Base-by-base conservation (phyloP, 2,113 vertebrate species). In the Sturnira hondurensis region DNA sequence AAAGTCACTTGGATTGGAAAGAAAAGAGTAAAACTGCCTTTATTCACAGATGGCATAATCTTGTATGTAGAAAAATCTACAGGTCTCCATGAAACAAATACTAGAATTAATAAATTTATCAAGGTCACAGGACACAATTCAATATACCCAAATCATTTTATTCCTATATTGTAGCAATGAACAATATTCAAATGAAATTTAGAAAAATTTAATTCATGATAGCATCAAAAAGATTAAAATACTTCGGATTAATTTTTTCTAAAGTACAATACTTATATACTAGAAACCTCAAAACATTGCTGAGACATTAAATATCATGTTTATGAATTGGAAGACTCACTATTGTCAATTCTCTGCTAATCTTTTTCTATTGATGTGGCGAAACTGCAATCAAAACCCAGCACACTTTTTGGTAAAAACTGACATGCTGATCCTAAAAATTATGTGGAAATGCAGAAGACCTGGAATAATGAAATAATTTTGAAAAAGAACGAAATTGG, bases 181-280 rank as follows among this genome's bases (percentile, higher is more conserved):
- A 86, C 45, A 78, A 36, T 47, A 54, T 56, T 90, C 22, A 78
- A 78, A 58, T 33, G 45, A 93, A 93, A 73, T 85, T 36, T 15
- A 85, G 47, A 89, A 91, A 65, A 86, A 80, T 11, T 67, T 45
- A 63, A 89, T 78, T 85, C 41, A 84, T 24, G 84, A 52, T 7
- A 91, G 24, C 31, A 96, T 52, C 43, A 83, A 63, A 93, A 92
- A 67, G 43, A 93, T 24, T 65, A 83, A 82, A 83, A 54, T 47
- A 61, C 26, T 61, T 61, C 11, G 26, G 58, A 61, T 28, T 61
- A 61, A 26, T 4, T 77, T 70, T 87, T 38, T 54, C n/a, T 70
- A 77, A n/a, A 89, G 15, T 5, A 1, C 1, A 74, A 74, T 43
- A 61, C 7, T 22, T 38, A 13, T 22, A 76, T 28, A 36, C 31